Evolutionary conservation across 2,797 vertebrate genomes (phyloP).

Genomic region (Gobio occitaniae): DNA sequence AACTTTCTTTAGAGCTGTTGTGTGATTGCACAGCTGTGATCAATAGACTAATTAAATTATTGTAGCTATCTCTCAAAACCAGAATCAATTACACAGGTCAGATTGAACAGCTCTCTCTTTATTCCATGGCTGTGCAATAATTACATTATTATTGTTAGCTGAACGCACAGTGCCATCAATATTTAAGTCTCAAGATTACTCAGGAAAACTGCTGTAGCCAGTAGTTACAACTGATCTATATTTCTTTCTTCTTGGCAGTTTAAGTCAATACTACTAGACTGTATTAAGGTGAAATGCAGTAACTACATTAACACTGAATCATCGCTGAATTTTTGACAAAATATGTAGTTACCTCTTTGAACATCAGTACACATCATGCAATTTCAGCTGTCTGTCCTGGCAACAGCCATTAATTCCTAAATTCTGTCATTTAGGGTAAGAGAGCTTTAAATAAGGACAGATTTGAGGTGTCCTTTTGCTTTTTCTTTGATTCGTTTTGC

Average conservation of each 20-base stretch:
- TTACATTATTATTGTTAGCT: not conserved
- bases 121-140: slow-evolving; percentile 43
- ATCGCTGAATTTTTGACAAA: not conserved
- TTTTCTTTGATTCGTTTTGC: not conserved
- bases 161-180: slow-evolving; percentile 33
- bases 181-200: slow-evolving; percentile 12
- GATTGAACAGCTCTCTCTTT: slow-evolving; percentile 26
- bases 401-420: not conserved
- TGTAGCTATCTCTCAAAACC: slow-evolving; percentile 36
- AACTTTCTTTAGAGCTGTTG: not conserved
- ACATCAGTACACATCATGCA: not conserved
- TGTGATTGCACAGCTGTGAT: slow-evolving; percentile 29
- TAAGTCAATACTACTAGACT: not conserved
- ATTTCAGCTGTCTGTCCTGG: not conserved
- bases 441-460: not conserved
- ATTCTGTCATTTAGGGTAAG: not conserved
- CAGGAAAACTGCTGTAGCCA: slow-evolving; percentile 5
- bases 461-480: not conserved
- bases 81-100: slow-evolving; percentile 25
- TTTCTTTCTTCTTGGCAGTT: not conserved
- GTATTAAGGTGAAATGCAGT: not conserved
- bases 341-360: not conserved
- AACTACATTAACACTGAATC: slow-evolving; percentile 3
- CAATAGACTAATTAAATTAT: slow-evolving; percentile 32
- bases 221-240: not conserved